Evolutionary conservation across 2,888 invertebrate genomes (phyloP).

Genomic region (Geophilus truncorum): DNA sequence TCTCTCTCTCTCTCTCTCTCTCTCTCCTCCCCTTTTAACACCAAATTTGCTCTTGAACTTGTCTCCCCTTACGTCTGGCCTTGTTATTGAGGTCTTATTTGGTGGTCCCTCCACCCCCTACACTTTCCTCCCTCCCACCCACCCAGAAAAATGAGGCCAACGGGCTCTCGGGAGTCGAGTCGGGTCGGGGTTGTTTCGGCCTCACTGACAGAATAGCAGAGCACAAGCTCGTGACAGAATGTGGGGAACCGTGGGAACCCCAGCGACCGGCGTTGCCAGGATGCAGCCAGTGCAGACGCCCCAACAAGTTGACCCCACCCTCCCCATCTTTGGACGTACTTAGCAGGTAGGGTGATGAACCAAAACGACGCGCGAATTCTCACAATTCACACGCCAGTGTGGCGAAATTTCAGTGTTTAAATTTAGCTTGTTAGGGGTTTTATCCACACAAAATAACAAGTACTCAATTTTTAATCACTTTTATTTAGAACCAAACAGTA

Average conservation of each 20-base stretch:
- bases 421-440: too few species aligned
- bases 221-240: conserved; percentile 32
- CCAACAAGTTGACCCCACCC: conserved; percentile 25
- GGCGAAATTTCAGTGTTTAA: too few species aligned
- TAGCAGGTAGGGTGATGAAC: conserved; percentile 20
- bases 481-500: too few species aligned
- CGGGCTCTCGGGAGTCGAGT: conserved; percentile 6
- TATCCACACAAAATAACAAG: too few species aligned
- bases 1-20: not conserved
- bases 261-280: conserved; percentile 32
- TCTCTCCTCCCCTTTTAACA: not conserved
- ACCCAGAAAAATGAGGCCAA: conserved; percentile 10
- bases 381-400: too few species aligned
- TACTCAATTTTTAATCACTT: too few species aligned
- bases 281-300: conserved; percentile 25
- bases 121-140: not conserved
- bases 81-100: conserved; percentile 27
- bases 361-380: not conserved
- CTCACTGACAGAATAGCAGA: conserved; percentile 23
- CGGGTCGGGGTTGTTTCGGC: not conserved
- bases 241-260: conserved; percentile 33
- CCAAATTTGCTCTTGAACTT: not conserved
- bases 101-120: not conserved
- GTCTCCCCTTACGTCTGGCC: not conserved
- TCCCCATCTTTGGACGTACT: not conserved